phyloP scores from a whole-genome alignment of 2,797 vertebrate species.

The Mus caroli region DNA sequence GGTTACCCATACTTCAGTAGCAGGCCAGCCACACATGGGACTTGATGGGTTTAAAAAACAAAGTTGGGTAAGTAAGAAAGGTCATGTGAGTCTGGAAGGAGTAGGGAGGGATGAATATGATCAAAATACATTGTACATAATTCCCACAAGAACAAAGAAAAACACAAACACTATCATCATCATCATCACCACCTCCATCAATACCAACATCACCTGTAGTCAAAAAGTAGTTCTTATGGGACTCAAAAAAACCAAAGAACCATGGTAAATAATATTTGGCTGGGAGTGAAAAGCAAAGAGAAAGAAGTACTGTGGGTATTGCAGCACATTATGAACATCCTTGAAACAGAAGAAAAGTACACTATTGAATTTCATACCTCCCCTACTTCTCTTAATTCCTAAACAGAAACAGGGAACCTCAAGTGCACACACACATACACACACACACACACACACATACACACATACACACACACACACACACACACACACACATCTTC shows the following conservation, averaged over 20 bases:
- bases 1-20: background rate
- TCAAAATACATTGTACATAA: background rate
- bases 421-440: background rate
- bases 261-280: conserved; percentile 3
- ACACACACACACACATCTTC: background rate
- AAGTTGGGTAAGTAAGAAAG: background rate
- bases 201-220: background rate
- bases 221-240: conserved; percentile 49
- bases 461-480: background rate
- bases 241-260: conserved; percentile 63
- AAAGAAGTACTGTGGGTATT: conserved; percentile 33
- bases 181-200: background rate
- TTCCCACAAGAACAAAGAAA: background rate
- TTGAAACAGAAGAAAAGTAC: conserved; percentile 51
- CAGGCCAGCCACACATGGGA: background rate
- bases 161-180: background rate
- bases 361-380: conserved; percentile 40
- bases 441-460: background rate
- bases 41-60: background rate
- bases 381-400: conserved; percentile 42
- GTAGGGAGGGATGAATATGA: background rate
- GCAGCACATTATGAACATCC: conserved; percentile 27
- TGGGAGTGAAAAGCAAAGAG: conserved; percentile 67
- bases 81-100: background rate
- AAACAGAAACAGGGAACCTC: background rate